Evolutionary conservation across 2,113 vertebrate species (phyloP), one percentile per base, ranked within the genome.

Genomic region (Sapayoa aenigma): DNA sequence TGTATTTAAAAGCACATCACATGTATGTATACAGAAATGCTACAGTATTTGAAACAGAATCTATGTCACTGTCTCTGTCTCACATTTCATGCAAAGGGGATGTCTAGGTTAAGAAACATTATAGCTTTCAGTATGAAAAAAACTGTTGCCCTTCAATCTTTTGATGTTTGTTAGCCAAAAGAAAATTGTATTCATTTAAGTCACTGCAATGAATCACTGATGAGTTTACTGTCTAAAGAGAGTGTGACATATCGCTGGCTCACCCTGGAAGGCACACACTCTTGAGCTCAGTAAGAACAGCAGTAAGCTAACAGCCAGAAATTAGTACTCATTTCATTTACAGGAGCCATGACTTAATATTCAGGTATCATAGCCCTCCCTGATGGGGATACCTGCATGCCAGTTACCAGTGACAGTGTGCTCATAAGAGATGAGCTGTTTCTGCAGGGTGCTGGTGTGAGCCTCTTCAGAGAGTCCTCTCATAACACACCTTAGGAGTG

Each of bases 401-500:
- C 7, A 2, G 41, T 31, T 11, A 71, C 27, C 55, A 91, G 58
- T 2, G 6, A 31, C 8, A 2, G 6, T 0, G 0, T 0, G 1
- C 8, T 46, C 28, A 12, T 14, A 37, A 47, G 49, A 62, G 24
- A 17, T 12, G 66, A 78, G 55, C 25, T 6, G 7, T 2, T 42
- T 30, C 55, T 66, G 68, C 67, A 73, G 46, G 5, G n/a, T 4
- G 10, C 90, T 93, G 92, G 28, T 68, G 62, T 46, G 33, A 69
- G 79, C 69, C 69, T 81, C 89, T 93, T 93, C 95, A 94, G 85
- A 35, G 89, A 89, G 53, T 88, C 50, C 79, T 84, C 62, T 87
- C 46, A 41, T 19, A 77, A 72, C 30, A 63, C 59, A 49, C 75
- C 68, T 90, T 88, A 24, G 60, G 42, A 73, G 28, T 11, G 89